Evolutionary conservation across 2,888 invertebrate species (phyloP), one percentile per base, ranked within the genome.

Genomic region (Cerastoderma edule): DNA sequence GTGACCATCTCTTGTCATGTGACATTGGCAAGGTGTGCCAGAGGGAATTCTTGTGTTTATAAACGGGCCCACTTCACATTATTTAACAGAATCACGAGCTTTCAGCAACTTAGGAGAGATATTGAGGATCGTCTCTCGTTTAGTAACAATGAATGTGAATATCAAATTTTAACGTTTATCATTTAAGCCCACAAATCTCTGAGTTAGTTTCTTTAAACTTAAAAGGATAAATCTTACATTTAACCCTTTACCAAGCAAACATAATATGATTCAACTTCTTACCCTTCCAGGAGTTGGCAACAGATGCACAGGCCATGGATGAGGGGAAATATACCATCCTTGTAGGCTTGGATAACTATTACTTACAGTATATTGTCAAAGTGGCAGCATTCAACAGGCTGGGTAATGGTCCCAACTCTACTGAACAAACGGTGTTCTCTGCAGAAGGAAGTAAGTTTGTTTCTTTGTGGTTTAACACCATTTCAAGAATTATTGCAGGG

Each of bases 351-450:
- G 87, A 91, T 10, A 91, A 93, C 80, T 93, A 89, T 80, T 93
- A 92, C 79, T 82, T 87, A 39, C 87, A 88, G 33, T 93, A 93
- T 80, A 89, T 89, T 10, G 64, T 71, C 53, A 71, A 71, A 54
- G 91, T 91, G 24, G 89, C 88, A 35, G 90, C 89, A 0, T 83
- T 83, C 72, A 93, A 93, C 78, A 73, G 78, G 22, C 75, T 96
- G 19, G 98, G 98, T 0, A 93, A 94, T 19, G 98, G 99, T 0
- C 98, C 98, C 0, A 95, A 96, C 87, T 97, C 97, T 80, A 85
- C 88, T 0, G 95, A 95, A 4, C 94, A 95, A 3, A 95, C 95
- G 0, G 94, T 95, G 0, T 95, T 83, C 74, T 92, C 92, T 5
- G 90, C 92, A 13, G 91, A 91, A 80, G 90, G 85, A 50, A 78